Conservation (phyloP, 2,797 vertebrate genomes). For the Glossophaga mutica region DNA sequence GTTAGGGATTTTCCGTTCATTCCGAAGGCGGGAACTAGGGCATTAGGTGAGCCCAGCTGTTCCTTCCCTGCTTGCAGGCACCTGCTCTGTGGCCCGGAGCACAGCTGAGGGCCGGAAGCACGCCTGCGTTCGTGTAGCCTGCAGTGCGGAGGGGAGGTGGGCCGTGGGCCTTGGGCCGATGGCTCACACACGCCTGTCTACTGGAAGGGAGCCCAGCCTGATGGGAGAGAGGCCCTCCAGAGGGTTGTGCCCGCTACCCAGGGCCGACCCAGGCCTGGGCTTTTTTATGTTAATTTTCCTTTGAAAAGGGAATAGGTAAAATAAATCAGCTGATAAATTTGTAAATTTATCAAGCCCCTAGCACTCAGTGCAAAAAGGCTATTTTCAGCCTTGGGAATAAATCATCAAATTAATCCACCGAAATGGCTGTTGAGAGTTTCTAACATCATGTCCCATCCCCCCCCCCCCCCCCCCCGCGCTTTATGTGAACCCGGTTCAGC, state of each 20-base stretch:
- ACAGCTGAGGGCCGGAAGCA: not conserved
- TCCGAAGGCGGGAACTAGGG: not conserved
- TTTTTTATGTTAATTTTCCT: not conserved
- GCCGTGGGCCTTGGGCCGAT: not conserved
- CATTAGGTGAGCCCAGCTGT: not conserved
- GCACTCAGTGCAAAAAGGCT: not conserved
- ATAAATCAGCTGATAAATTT: not conserved
- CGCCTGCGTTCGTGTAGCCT: not conserved
- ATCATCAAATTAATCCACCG: not conserved
- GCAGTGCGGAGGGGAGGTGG: not conserved
- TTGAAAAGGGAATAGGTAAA: not conserved
- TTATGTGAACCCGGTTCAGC: not conserved
- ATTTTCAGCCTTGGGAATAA: not conserved
- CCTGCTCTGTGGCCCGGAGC: not conserved
- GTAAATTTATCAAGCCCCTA: not conserved
- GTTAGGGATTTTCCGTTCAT: not conserved
- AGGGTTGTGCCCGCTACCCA: not conserved
- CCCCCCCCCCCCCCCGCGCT: not conserved
- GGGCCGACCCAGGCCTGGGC: not conserved
- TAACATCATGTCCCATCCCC: not conserved
- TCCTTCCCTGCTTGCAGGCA: not conserved
- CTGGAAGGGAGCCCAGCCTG: not conserved
- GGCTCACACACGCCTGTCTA: not conserved
- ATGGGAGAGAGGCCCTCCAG: not conserved
- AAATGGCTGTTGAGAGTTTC: not conserved